Evolutionary conservation across 92 coral and sea anemone species (phyloP), one percentile per base, ranked within the genome.

Genomic region (Heteractis magnifica): DNA sequence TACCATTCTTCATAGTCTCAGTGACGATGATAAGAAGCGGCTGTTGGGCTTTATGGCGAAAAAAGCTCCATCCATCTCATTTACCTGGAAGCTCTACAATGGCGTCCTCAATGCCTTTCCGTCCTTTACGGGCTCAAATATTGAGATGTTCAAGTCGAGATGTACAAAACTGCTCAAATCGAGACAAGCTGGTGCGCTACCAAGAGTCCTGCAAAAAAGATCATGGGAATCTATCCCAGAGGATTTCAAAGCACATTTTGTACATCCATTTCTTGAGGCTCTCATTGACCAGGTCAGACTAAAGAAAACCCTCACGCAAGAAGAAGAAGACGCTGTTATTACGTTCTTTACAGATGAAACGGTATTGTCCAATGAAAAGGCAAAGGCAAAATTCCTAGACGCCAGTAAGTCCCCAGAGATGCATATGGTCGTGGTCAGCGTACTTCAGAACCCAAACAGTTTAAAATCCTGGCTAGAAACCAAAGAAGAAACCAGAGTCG

Each of bases 141-240:
- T 11, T 58, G 73, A 48, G 80, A 52, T 0, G 13, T 86, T 93
- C 49, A 16, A 15, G 13, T 21, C 51, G 20, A 41, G 1, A 12
- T 81, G 55, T 14, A n/a, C 78, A 4, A 51, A 74, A 20, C 78
- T 83, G 74, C 53, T 60, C 0, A 6, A 76, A 65, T 5, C 53
- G 48, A 49, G 79, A 53, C 73, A 83, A 73, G 21, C 90, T 86
- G 19, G 90, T 74, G 21, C 10, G 21, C 44, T 68, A 10, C 26
- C 81, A 10, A 55, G 10, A 34, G 76, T 93, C 44, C 85, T 90
- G 8, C 53, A 86, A 2, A 26, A 82, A 3, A 49, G 26, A 14
- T 88, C 88, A 23, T 93, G 97, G 97, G 3, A 72, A 49, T 55
- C 34, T n/a, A 83, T 87, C 16, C 97, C 97, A 10, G 72, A 85